These are phyloP conservation scores for Protonibea diacanthus DNA, from an alignment of 2,797 vertebrate genomes.

Conservation along the genomic window DNA sequence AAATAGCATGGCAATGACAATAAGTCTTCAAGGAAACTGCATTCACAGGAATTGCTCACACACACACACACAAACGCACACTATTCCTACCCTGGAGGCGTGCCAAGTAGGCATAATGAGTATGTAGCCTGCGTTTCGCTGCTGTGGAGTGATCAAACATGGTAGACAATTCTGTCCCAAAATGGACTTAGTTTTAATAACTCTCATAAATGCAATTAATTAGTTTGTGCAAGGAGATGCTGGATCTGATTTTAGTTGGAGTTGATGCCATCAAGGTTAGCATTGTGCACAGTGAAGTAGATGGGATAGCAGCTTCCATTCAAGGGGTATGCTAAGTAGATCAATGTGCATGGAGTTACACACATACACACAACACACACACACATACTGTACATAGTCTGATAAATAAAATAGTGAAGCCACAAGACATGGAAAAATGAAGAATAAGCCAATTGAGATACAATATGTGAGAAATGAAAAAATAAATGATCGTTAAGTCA, in stretches of 20 bases:
- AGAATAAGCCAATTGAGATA: slow-evolving; percentile 17
- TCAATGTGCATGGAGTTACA: slow-evolving; percentile 3
- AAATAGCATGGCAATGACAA: not conserved
- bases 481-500: slow-evolving; percentile 34
- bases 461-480: slow-evolving; percentile 11
- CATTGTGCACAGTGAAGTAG: not conserved
- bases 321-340: slow-evolving; percentile 20
- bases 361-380: not conserved
- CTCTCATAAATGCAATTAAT: slow-evolving; percentile 34
- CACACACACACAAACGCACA: slow-evolving; percentile 17
- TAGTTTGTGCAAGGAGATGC: not conserved
- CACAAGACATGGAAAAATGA: slow-evolving; percentile 37
- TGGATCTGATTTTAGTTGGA: slow-evolving; percentile 31
- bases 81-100: slow-evolving; percentile 6
- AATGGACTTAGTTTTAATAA: slow-evolving; percentile 39
- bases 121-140: slow-evolving; percentile 18
- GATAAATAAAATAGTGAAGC: slow-evolving; percentile 10
- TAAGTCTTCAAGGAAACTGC: slow-evolving; percentile 33
- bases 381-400: not conserved
- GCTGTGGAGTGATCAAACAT: slow-evolving; percentile 30
- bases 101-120: slow-evolving; percentile 40
- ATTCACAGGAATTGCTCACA: not conserved
- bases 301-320: slow-evolving; percentile 13
- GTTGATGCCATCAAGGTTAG: slow-evolving; percentile 34
- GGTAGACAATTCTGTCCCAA: not conserved